These are phyloP conservation scores for Rhea americana DNA, from an alignment of 2,113 vertebrate genomes.

Conservation along the genomic window DNA sequence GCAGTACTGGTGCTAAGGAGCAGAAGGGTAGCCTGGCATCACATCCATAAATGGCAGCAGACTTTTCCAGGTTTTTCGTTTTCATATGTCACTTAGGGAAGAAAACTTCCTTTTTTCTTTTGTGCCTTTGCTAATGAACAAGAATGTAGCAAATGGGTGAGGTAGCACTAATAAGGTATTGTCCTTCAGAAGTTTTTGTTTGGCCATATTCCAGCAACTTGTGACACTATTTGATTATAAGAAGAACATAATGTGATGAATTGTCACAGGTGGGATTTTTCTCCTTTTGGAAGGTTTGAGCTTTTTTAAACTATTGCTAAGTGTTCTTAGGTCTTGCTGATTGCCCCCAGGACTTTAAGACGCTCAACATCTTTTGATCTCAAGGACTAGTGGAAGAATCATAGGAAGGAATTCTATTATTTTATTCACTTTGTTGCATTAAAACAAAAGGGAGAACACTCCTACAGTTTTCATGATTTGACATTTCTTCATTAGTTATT, in stretches of 20 bases:
- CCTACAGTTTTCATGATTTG: neutral
- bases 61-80: neutral
- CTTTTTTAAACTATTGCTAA: neutral
- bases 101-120: neutral
- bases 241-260: neutral
- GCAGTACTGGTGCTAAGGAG: neutral
- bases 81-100: neutral
- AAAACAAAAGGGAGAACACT: neutral
- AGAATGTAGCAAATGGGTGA: neutral
- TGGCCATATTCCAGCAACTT: neutral
- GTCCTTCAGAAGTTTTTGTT: neutral
- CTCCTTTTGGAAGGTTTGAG: neutral
- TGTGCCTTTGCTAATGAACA: neutral
- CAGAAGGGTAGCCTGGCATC: neutral
- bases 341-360: neutral
- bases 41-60: neutral
- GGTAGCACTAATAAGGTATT: neutral
- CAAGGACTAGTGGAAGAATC: neutral
- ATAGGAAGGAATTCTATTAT: neutral
- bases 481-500: neutral
- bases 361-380: neutral
- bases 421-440: neutral
- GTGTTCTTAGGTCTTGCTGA: neutral
- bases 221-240: neutral
- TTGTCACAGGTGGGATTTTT: neutral